These are phyloP conservation scores for Clinocottus analis DNA, from an alignment of 2,113 vertebrate species.

Conservation along the genomic window DNA sequence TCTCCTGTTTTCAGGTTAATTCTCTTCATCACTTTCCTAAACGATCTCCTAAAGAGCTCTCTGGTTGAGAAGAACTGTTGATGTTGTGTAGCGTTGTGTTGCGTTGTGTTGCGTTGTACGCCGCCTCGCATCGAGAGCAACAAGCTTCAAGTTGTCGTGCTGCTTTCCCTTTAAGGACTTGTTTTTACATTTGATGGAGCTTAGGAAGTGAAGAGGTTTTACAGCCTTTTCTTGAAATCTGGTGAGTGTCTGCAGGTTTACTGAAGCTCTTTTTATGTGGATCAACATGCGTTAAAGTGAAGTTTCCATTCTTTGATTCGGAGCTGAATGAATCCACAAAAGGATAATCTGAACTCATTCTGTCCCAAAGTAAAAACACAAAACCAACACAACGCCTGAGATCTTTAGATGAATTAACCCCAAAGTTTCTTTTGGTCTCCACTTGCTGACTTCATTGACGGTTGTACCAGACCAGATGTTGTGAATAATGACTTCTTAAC, in stretches of 20 bases:
- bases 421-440: neutral
- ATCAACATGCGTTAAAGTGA: neutral
- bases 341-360: neutral
- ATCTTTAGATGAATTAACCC: neutral
- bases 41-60: no score
- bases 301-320: slow-evolving; percentile 30
- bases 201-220: slow-evolving; percentile 65
- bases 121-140: no score
- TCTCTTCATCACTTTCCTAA: neutral
- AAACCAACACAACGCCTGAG: no score
- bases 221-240: slow-evolving; percentile 45
- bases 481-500: neutral
- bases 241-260: slow-evolving; percentile 44
- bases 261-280: slow-evolving; percentile 21
- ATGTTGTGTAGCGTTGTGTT: no score
- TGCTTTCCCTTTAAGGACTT: slow-evolving; percentile 61
- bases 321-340: slow-evolving; percentile 1
- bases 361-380: neutral
- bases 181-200: slow-evolving; percentile 43
- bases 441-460: neutral
- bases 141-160: no score
- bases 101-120: no score
- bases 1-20: no score
- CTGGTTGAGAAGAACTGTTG: no score
- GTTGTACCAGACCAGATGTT: no score